A percentile compares a stretch with the other conserved stretches of the same genome.
Evolutionary conservation across 2,797 vertebrate species (phyloP).

Genomic region (Falco peregrinus): DNA sequence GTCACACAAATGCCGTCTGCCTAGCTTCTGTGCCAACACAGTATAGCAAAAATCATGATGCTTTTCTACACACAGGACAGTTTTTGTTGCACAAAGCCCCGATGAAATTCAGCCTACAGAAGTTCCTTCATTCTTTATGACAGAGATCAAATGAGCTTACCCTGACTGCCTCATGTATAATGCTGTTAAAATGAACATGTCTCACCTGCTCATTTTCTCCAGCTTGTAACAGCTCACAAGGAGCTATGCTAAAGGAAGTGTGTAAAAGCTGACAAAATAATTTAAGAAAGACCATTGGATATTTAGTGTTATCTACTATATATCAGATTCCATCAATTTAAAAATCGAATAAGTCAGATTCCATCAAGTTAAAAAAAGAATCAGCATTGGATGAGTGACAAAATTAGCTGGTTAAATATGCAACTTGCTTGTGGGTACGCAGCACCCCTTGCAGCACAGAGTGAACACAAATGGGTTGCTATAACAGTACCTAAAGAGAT

Average conservation of each 20-base stretch:
- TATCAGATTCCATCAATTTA: no score
- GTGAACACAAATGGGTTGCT: not conserved
- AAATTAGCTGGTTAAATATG: not conserved
- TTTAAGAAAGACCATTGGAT: not conserved
- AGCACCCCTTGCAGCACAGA: fast-evolving
- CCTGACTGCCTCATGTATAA: not conserved
- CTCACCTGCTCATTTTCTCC: not conserved
- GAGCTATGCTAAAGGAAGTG: not conserved
- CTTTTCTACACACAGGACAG: not conserved
- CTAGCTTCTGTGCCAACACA: not conserved
- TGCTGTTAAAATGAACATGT: not conserved
- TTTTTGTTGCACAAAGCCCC: not conserved
- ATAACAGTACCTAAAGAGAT: not conserved
- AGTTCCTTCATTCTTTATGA: not conserved
- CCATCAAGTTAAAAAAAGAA: not conserved
- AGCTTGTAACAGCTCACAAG: not conserved
- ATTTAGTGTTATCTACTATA: not conserved
- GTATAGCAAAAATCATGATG: not conserved
- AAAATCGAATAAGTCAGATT: not conserved
- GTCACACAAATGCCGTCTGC: not conserved
- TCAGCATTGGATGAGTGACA: not conserved
- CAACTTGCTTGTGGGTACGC: not conserved
- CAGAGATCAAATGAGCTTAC: not conserved
- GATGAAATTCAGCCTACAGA: not conserved
- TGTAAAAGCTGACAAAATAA: not conserved